Conservation (phyloP, 30 jellyfish, hydroid and myxozoan species). For the Hydractinia symbiolongicarpus region DNA sequence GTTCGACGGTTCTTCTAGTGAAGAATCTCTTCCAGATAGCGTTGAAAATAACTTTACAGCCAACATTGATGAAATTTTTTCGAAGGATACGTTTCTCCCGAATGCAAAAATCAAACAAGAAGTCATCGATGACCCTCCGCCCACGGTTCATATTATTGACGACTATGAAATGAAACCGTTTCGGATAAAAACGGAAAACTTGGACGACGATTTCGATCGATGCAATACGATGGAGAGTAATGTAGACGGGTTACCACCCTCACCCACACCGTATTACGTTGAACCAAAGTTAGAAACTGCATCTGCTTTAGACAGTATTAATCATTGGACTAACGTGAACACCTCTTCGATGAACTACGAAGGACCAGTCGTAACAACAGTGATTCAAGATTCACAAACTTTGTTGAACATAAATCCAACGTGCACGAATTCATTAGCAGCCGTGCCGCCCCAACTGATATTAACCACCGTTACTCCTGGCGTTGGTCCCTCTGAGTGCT, state of each 20-base stretch:
- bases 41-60: slow-evolving; percentile 88
- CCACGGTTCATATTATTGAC: slow-evolving; percentile 27
- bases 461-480: slow-evolving; percentile 51
- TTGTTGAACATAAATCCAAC: slow-evolving; percentile 60
- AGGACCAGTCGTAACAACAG: slow-evolving; percentile 62
- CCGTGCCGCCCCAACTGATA: slow-evolving; percentile 96
- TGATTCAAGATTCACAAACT: slow-evolving; percentile 58
- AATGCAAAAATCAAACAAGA: slow-evolving; percentile 28
- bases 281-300: neutral
- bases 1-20: slow-evolving; percentile 93
- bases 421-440: slow-evolving; percentile 58
- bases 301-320: neutral
- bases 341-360: slow-evolving; percentile 13
- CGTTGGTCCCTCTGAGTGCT: slow-evolving; percentile 60
- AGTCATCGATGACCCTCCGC: slow-evolving; percentile 24
- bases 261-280: slow-evolving; percentile 22
- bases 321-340: slow-evolving; percentile 9
- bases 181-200: slow-evolving; percentile 33
- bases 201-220: slow-evolving; percentile 24
- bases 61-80: slow-evolving; percentile 79
- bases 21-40: slow-evolving; percentile 77
- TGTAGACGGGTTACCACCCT: slow-evolving; percentile 27
- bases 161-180: slow-evolving; percentile 9
- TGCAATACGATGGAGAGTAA: slow-evolving; percentile 16
- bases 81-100: slow-evolving; percentile 31